phyloP scores from a whole-genome alignment of 2,797 vertebrate genomes.

The Gastrophryne carolinensis region DNA sequence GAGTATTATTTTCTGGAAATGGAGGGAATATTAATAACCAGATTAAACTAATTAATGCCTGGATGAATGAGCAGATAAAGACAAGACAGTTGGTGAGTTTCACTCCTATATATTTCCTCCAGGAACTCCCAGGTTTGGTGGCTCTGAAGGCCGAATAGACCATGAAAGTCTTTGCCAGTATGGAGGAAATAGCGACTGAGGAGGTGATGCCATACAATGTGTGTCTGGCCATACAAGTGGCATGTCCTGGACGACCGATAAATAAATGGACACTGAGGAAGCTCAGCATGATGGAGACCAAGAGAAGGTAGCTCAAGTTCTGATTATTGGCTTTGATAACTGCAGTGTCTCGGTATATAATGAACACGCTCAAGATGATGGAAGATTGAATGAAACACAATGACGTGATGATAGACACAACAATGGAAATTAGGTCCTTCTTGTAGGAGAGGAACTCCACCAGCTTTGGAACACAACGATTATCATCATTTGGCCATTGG shows the following conservation, averaged over 20 bases:
- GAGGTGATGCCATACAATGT: slow-evolving; percentile 4
- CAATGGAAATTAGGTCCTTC: background rate
- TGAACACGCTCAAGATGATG: background rate
- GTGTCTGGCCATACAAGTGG: slow-evolving; percentile 12
- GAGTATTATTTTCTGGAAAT: background rate
- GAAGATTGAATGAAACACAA: background rate
- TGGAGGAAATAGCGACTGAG: background rate
- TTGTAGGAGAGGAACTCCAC: background rate
- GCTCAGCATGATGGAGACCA: background rate
- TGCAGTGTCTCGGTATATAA: background rate
- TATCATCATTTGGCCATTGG: background rate
- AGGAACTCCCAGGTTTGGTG: background rate
- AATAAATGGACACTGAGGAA: slow-evolving; percentile 21
- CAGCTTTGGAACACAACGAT: background rate
- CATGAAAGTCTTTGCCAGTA: slow-evolving; percentile 31
- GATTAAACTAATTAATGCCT: background rate
- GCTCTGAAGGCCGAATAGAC: slow-evolving; percentile 3
- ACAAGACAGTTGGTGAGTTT: background rate
- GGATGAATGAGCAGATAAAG: background rate
- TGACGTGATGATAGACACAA: background rate
- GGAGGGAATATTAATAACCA: background rate
- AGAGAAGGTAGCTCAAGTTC: background rate
- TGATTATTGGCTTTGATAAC: slow-evolving; percentile 1
- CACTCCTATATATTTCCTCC: background rate
- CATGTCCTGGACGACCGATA: background rate